Evolutionary conservation across 2,113 vertebrate species (phyloP).

Genomic region (Clinocottus analis): DNA sequence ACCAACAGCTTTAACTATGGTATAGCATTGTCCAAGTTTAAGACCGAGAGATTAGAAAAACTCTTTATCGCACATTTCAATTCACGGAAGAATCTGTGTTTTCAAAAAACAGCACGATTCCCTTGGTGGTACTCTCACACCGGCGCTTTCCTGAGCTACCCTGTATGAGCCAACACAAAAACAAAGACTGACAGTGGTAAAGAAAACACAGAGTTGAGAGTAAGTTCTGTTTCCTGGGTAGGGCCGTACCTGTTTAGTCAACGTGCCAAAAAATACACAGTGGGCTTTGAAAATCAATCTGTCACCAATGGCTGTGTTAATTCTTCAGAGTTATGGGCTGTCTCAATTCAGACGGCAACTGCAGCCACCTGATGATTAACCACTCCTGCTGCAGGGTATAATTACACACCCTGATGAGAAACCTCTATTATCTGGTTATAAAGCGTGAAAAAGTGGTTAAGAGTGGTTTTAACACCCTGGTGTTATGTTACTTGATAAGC

Average conservation of each 20-base stretch:
- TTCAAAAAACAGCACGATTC: conserved; percentile 62
- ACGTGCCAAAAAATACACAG: conserved; percentile 65
- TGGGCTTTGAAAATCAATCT: conserved; percentile 47
- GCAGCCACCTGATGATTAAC: conserved; percentile 45
- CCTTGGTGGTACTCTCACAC: conserved; percentile 43
- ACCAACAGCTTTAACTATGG: not conserved
- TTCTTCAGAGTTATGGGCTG: conserved; percentile 17
- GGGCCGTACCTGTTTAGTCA: conserved; percentile 56
- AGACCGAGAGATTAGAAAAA: conserved; percentile 39
- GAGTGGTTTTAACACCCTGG: conserved; percentile 53
- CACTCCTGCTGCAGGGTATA: conserved; percentile 56
- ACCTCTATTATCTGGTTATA: conserved; percentile 32
- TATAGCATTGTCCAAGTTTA: not conserved
- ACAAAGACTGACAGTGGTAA: conserved; percentile 47
- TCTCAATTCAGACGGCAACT: conserved; percentile 25
- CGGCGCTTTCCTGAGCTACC: conserved; percentile 46
- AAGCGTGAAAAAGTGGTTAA: conserved; percentile 25
- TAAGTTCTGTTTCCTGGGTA: conserved; percentile 67
- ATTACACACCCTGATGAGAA: conserved; percentile 46
- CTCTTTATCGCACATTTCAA: conserved; percentile 55
- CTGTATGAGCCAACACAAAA: conserved; percentile 50
- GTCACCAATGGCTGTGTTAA: conserved; percentile 48
- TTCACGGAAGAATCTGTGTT: conserved; percentile 64
- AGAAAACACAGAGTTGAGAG: conserved; percentile 62
- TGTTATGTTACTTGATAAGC: conserved; percentile 51